Conservation (phyloP, 2,113 vertebrate species). For the Setophaga petechia region DNA sequence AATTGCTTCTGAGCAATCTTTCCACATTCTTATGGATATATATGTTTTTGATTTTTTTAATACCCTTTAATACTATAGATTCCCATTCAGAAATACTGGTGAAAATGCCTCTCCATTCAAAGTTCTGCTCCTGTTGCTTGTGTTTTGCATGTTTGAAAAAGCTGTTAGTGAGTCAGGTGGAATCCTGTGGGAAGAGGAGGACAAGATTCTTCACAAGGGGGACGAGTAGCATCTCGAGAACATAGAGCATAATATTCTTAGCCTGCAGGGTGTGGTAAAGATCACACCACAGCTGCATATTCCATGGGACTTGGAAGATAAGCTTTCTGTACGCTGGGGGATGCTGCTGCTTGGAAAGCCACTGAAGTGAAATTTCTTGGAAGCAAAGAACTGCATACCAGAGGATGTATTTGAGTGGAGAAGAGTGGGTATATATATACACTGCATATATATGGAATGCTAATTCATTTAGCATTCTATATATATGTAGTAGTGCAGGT, state of each 20-base stretch:
- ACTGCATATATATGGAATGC: no score
- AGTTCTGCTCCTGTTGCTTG: background rate
- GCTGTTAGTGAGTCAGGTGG: background rate
- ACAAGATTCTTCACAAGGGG: background rate
- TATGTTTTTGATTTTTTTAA: background rate
- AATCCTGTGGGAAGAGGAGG: background rate
- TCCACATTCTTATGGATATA: background rate
- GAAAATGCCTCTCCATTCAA: background rate
- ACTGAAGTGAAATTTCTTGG: background rate
- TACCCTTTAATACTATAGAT: background rate
- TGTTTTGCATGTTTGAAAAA: background rate
- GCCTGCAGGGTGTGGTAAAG: background rate
- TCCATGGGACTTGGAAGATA: background rate
- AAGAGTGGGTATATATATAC: background rate
- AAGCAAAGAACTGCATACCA: background rate
- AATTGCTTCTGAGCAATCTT: background rate
- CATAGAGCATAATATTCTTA: background rate
- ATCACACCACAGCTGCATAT: background rate
- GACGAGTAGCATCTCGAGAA: background rate
- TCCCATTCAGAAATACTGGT: background rate
- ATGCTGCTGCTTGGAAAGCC: background rate
- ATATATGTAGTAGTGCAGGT: background rate
- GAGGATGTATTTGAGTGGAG: background rate
- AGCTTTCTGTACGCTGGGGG: background rate
- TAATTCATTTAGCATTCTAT: background rate